Percentiles rank a stretch among this genome's conserved stretches.
Conservation (phyloP, 2,113 vertebrate species). For the Tautogolabrus adspersus region DNA sequence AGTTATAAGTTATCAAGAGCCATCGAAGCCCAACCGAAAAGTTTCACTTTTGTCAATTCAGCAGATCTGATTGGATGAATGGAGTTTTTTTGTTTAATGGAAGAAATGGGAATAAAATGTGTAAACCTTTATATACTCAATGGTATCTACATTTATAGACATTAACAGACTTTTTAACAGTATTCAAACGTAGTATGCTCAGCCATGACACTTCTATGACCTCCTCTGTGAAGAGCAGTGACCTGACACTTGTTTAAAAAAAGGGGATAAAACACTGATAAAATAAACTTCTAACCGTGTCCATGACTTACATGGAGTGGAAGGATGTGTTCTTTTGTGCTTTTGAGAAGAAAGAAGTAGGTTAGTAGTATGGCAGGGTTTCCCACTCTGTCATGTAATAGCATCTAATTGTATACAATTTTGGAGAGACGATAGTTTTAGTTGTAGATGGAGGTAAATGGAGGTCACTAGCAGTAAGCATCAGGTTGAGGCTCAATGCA, state of each 20-base stretch:
- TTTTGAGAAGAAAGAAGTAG: too few relatives aligned
- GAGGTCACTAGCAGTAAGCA: too few relatives aligned
- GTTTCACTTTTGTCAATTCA: conserved; percentile 15
- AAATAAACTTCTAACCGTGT: conserved; percentile 3
- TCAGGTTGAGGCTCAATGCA: too few relatives aligned
- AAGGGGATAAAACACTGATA: background rate
- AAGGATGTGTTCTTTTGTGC: too few relatives aligned
- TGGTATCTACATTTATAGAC: conserved; percentile 4
- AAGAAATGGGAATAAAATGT: conserved; percentile 3
- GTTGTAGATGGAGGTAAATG: too few relatives aligned
- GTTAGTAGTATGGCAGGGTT: too few relatives aligned
- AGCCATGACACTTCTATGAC: conserved; percentile 51
- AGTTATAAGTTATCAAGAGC: conserved; percentile 43
- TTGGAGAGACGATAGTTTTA: too few relatives aligned
- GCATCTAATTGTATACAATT: too few relatives aligned
- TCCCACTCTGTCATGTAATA: too few relatives aligned
- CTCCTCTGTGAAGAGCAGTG: conserved; percentile 37
- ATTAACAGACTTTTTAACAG: conserved; percentile 36
- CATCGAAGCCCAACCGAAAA: conserved; percentile 21
- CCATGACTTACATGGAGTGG: background rate
- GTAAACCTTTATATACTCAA: conserved; percentile 16
- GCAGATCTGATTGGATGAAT: conserved; percentile 23
- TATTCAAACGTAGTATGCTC: background rate
- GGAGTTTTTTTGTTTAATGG: conserved; percentile 14
- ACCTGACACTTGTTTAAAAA: conserved; percentile 20